phyloP scores from a whole-genome alignment of 2,888 invertebrate genomes.

The Hydroisotoma schaefferi region DNA sequence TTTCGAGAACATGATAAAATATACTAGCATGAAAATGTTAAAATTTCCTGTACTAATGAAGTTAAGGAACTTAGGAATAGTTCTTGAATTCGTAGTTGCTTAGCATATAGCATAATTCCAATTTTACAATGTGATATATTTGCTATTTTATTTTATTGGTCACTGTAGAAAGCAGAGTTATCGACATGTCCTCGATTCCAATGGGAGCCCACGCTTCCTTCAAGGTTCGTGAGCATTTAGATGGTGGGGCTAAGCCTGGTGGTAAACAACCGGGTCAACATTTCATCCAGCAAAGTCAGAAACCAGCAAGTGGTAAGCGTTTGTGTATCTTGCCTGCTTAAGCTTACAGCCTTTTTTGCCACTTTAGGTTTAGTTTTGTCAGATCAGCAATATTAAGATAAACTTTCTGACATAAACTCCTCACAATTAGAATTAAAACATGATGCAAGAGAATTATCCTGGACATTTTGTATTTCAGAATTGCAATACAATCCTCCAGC shows the following conservation, averaged over 20 bases:
- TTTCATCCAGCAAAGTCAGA: conserved; percentile 2
- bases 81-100: neutral
- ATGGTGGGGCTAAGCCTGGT: conserved; percentile 22
- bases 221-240: conserved; percentile 63
- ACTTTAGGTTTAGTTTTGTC: too few relatives aligned
- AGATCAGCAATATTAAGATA: neutral
- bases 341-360: conserved; percentile 2
- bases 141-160: too few relatives aligned
- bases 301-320: neutral
- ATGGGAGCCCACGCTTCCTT: conserved; percentile 70
- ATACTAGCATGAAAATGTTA: too few relatives aligned
- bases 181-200: conserved; percentile 68
- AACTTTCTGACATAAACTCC: neutral
- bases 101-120: too few relatives aligned
- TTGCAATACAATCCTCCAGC: conserved; percentile 54
- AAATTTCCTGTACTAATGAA: too few relatives aligned
- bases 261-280: conserved; percentile 13
- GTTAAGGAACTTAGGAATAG: neutral
- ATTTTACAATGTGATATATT: neutral
- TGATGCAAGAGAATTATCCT: too few relatives aligned
- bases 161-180: conserved; percentile 28
- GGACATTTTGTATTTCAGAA: too few relatives aligned
- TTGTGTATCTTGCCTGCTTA: neutral
- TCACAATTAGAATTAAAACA: neutral
- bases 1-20: too few relatives aligned